phyloP scores from a whole-genome alignment of 2,113 vertebrate species.

The Smithornis capensis region DNA sequence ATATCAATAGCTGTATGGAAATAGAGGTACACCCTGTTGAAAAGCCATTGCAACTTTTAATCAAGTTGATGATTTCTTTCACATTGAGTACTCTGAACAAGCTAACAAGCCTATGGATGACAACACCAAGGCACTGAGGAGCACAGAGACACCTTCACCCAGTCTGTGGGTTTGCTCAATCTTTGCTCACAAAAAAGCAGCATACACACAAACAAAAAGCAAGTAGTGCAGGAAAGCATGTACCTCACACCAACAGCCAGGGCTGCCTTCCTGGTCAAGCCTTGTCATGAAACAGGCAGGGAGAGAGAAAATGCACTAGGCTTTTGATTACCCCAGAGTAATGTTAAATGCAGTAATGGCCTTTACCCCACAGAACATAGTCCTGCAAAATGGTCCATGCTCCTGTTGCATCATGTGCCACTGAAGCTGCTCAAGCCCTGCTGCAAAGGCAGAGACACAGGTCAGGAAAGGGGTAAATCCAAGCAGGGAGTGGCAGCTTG shows the following conservation, averaged over 20 bases:
- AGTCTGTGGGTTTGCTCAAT: neutral
- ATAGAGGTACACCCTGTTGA: neutral
- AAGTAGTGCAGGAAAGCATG: neutral
- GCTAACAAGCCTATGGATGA: neutral
- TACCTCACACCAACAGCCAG: neutral
- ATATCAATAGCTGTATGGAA: neutral
- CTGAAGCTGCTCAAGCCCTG: neutral
- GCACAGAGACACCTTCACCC: neutral
- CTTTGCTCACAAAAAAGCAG: neutral
- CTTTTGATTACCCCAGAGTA: neutral
- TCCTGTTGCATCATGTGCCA: neutral
- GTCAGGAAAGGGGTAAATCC: neutral
- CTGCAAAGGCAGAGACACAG: neutral
- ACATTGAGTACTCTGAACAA: neutral
- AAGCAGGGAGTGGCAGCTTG: neutral
- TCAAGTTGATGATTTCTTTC: neutral
- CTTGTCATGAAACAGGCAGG: neutral
- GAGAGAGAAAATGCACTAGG: neutral
- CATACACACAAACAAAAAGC: neutral
- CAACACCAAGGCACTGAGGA: neutral
- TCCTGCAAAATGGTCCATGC: fast-evolving
- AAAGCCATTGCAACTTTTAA: neutral
- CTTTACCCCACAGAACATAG: neutral
- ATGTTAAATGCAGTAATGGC: neutral
- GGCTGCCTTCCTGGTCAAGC: neutral